These are phyloP conservation scores for Stegostoma tigrinum DNA, from an alignment of 2,113 vertebrate genomes.

Conservation along the genomic window DNA sequence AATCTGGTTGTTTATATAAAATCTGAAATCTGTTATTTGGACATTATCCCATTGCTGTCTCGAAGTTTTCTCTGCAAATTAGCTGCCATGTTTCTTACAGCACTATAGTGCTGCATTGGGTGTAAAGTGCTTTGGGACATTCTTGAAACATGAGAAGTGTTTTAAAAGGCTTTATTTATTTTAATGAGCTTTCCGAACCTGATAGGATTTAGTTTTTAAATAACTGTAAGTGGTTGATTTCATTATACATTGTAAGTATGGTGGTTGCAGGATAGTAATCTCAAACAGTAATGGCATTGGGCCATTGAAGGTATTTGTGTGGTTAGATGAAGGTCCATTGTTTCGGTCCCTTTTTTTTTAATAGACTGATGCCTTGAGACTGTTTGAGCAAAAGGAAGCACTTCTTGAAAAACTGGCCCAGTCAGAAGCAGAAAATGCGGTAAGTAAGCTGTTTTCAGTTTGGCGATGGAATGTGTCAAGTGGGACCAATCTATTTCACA, in stretches of 20 bases:
- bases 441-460: slow-evolving; percentile 45
- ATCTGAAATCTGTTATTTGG: background rate
- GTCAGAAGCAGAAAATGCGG: slow-evolving; percentile 72
- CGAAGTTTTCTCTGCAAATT: background rate
- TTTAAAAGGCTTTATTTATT: background rate
- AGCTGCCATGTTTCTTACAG: background rate
- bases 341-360: slow-evolving; percentile 17
- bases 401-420: slow-evolving; percentile 70
- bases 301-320: background rate
- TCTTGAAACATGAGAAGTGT: background rate
- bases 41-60: background rate
- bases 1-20: too few species aligned
- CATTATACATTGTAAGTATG: background rate
- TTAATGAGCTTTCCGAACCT: background rate
- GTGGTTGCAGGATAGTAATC: background rate
- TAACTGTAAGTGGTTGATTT: background rate
- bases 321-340: background rate
- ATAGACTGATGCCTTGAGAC: slow-evolving; percentile 61
- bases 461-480: background rate
- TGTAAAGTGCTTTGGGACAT: background rate
- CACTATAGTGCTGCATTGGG: background rate
- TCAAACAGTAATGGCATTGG: background rate
- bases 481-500: background rate
- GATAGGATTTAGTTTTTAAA: background rate
- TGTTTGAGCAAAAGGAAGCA: slow-evolving; percentile 62